Evolutionary conservation across 2,113 vertebrate species (phyloP).

Genomic region (Lagopus leucura): DNA sequence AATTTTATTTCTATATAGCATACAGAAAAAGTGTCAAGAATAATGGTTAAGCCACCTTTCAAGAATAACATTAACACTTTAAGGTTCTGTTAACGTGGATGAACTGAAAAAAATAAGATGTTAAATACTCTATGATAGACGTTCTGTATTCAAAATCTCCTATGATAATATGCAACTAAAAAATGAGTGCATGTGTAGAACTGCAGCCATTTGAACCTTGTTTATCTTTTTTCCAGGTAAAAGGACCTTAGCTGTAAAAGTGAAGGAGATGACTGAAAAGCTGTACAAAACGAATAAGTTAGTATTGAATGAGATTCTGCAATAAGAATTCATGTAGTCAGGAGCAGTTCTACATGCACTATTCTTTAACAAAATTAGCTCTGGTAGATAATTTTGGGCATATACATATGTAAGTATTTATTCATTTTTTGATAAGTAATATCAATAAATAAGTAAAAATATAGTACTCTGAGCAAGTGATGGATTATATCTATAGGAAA

Average conservation of each 20-base stretch:
- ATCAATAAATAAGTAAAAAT: background rate
- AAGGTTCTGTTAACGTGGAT: background rate
- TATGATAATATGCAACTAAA: background rate
- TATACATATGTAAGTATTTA: background rate
- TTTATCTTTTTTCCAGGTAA: background rate
- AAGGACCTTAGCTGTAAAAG: background rate
- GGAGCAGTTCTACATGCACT: background rate
- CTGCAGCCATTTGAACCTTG: background rate
- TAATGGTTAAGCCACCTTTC: background rate
- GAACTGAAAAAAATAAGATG: background rate
- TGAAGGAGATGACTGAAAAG: background rate
- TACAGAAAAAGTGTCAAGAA: background rate
- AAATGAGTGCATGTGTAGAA: background rate
- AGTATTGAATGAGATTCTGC: background rate
- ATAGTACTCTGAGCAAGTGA: background rate
- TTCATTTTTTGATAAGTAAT: background rate
- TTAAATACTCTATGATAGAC: background rate
- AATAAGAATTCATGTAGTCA: rapidly evolving
- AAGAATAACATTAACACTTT: background rate
- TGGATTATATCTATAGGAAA: background rate
- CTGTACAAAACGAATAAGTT: background rate
- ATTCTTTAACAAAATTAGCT: background rate
- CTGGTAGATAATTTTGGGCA: background rate
- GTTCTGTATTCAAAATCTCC: background rate
- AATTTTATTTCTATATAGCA: background rate